Evolutionary conservation across 2,113 vertebrate species (phyloP), one percentile per base, ranked within the genome.

Genomic region (Cichladusa arquata): DNA sequence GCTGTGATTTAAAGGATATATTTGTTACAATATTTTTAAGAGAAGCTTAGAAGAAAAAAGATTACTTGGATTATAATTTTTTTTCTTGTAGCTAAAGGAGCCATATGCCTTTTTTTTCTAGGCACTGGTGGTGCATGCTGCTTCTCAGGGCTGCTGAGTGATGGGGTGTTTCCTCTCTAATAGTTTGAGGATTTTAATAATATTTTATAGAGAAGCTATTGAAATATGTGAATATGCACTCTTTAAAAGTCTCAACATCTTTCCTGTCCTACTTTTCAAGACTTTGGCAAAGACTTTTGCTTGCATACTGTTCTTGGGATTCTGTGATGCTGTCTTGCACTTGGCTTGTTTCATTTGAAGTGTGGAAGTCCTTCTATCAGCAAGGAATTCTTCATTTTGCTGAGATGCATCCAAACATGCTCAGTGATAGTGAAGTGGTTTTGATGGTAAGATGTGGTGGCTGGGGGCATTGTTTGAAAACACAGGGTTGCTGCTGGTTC

Each of bases 371-470:
- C 15, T 87, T 51, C 13, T 66, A 25, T 51, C 11, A 44, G n/a
- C 17, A 53, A 74, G 38, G 20, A 89, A 33, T 78, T 53, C 14
- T 57, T 69, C 11, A 22, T 2, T 76, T 76, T 78, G 2, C 31
- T 67, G 19, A n/a, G 31, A 23, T 85, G 85, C 40, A n/a, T n/a
- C 29, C 5, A 4, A 53, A 45, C 0, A 1, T 9, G 1, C 25
- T 76, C 29, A 61, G 31, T 61, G 45, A 54, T 19, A 48, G 6
- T 53, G 45, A 69, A 84, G 65, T 50, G 36, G 22, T 71, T 76
- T 81, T 57, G 23, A 34, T 36, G 18, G 8, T 40, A 67, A 65
- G 8, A 28, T 51, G 26, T 1, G 4, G 19, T 40, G 25, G 8
- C n/a, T 28, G 19, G 4, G 13, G 17, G 8, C 0, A 2, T 50